Base-by-base conservation (phyloP, 1,140 invertebrate species). In the Acyrthosiphon pisum region DNA sequence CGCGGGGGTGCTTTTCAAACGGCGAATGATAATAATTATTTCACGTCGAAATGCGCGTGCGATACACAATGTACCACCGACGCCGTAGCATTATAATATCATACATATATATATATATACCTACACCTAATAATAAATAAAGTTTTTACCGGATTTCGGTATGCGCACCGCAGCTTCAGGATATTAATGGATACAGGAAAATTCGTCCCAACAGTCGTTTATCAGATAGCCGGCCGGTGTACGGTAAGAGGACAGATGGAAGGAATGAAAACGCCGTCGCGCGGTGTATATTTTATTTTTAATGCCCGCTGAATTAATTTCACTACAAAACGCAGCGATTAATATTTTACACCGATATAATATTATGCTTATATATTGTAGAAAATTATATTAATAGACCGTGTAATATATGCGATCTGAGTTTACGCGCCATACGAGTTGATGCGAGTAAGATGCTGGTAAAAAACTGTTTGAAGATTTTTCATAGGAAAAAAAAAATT, bases 1-100 rank as follows among this genome's bases (percentile, higher is more conserved):
- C 87, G 41, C 87, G n/a, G 87, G 87, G 48, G 22, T 53, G 87
- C 48, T 89, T 89, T 53, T 37, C 48, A 53, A 37, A 89, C 48
- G n/a, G 87, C 48, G 53, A 60, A 90, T 60, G 44, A 90, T 90
- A 60, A 90, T 60, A 44, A 90, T 90, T 60, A 60, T 90, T 90
- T 90, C 26, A 90, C 37, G 53, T 90, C 88, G 26, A 60, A 90
- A 60, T 56, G 53, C 11, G 53, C 11, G 22, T 56, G 18, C 20
- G 11, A 84, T 56, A 37, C 18, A 9, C 26, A 22, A 14, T 26
- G 23, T 44, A 46, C 87, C 35, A 20, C 46, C 46, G 14, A 48
- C 46, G 14, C 46, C 46, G 14, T 14, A 14, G 11, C 1, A 48
- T 48, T 48, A 48, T 48, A 90, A 90, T 22, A 60, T 6, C 30